Conservation (phyloP, 1,140 invertebrate species). For the Leptinotarsa undecemlineata region DNA sequence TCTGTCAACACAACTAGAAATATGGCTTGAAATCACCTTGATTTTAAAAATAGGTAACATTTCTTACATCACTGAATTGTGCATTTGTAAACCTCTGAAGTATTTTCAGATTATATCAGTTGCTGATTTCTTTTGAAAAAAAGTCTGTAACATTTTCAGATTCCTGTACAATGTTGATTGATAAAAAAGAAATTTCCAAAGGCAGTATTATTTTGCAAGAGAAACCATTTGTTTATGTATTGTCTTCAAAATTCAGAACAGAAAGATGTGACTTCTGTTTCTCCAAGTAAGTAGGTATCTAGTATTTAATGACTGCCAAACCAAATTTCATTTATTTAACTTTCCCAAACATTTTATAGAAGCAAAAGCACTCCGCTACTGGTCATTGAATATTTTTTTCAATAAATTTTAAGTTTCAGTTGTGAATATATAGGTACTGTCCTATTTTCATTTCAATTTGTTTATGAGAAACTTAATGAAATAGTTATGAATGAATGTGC, state of each 20-base stretch:
- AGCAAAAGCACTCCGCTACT: no score
- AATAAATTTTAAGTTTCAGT: no score
- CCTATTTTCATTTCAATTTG: no score
- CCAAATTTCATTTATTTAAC: no score
- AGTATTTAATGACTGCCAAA: no score
- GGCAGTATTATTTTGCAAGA: conserved; percentile 61
- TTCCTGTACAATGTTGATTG: conserved; percentile 13
- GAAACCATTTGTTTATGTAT: conserved; percentile 65
- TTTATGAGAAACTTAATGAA: no score
- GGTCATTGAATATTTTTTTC: no score
- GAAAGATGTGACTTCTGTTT: conserved; percentile 68
- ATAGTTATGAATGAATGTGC: no score
- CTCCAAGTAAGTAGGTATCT: conserved; percentile 57
- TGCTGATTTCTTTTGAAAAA: background rate
- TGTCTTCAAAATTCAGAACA: conserved; percentile 62
- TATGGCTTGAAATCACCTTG: background rate
- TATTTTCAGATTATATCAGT: no score
- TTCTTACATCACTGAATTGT: background rate
- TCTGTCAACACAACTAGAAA: background rate
- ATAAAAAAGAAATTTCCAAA: conserved; percentile 48
- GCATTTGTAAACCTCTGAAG: no score
- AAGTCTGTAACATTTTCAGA: background rate
- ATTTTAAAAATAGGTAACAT: conserved; percentile 6
- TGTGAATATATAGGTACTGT: no score
- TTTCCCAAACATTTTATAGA: no score